Evolutionary conservation across 2,888 invertebrate species (phyloP).

Genomic region (Calliopum simillimum): DNA sequence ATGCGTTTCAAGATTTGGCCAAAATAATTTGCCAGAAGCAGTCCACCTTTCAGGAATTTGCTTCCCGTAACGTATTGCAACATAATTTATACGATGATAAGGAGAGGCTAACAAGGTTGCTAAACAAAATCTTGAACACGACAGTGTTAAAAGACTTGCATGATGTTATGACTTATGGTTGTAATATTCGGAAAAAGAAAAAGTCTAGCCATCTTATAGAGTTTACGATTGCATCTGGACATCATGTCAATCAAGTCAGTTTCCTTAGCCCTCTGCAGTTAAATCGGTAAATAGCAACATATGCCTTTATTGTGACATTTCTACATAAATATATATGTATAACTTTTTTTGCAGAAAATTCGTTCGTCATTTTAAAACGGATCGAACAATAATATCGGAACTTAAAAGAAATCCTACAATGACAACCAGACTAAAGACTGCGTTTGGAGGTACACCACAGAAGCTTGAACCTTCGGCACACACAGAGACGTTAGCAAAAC

Average conservation of each 20-base stretch:
- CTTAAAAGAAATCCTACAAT: conserved; percentile 78
- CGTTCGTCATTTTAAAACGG: conserved; percentile 82
- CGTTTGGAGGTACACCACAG: conserved; percentile 53
- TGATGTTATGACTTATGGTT: neutral
- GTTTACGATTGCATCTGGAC: conserved; percentile 33
- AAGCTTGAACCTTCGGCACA: conserved; percentile 53
- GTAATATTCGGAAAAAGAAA: conserved; percentile 26
- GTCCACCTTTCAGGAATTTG: conserved; percentile 26
- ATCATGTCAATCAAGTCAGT: conserved; percentile 39
- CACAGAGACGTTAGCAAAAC: conserved; percentile 58
- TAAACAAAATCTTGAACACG: neutral
- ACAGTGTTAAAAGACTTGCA: neutral
- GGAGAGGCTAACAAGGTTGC: neutral
- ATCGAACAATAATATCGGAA: conserved; percentile 78
- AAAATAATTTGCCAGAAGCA: conserved; percentile 34
- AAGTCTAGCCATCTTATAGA: conserved; percentile 46
- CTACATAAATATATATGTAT: too few species aligned
- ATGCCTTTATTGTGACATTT: neutral
- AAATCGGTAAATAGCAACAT: conserved; percentile 52
- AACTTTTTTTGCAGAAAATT: conserved; percentile 53
- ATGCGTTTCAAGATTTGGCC: conserved; percentile 50
- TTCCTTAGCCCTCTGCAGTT: conserved; percentile 48
- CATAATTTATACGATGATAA: neutral
- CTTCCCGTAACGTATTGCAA: neutral
- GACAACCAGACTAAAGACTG: conserved; percentile 74